Base-by-base conservation (phyloP, 2,888 invertebrate genomes). In the Lamellibrachia columna region DNA sequence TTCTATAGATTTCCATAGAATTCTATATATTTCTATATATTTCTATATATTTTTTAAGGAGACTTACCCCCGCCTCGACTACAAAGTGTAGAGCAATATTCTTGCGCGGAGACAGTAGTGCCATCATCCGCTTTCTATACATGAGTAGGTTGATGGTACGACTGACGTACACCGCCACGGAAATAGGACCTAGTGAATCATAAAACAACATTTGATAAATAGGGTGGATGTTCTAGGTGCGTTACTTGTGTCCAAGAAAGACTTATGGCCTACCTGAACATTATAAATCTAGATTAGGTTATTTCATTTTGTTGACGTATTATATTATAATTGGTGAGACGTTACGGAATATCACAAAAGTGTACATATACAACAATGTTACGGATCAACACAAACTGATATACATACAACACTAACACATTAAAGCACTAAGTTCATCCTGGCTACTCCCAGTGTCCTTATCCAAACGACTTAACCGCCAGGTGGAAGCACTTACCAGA, bases 1-100 rank as follows among this genome's bases (percentile, higher is more conserved):
- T 40, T 40, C 40, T 40, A 40, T 40, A 40, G 0, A 40, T 40
- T 40, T 40, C 40, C 40, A 40, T 40, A 40, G 40, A 40, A 40
- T 40, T 40, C 40, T 40, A 40, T 40, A 40, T 40, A 40, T 40
- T 40, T 40, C 40, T 40, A 40, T 40, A 40, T 40, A 40, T 40
- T 40, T 40, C 40, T 40, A 40, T 40, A 40, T 40, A 40, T 40
- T 40, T 40, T 40, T 40, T 40, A 40, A 40, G 40, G 40, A 75
- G 22, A 75, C 75, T 6, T 53, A 91, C 91, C 53, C 40, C 91
- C 28, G 15, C 7, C 53, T 91, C 91, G 52, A 53, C 52, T 11
- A 91, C 91, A 52, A 91, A 53, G 15, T 91, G 91, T 11, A 91
- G 11, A 7, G 52, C 91, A 53, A 91, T 91, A 22, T 91, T 91